Base-by-base conservation (phyloP, 2,113 vertebrate species). In the Tupaia chinensis region DNA sequence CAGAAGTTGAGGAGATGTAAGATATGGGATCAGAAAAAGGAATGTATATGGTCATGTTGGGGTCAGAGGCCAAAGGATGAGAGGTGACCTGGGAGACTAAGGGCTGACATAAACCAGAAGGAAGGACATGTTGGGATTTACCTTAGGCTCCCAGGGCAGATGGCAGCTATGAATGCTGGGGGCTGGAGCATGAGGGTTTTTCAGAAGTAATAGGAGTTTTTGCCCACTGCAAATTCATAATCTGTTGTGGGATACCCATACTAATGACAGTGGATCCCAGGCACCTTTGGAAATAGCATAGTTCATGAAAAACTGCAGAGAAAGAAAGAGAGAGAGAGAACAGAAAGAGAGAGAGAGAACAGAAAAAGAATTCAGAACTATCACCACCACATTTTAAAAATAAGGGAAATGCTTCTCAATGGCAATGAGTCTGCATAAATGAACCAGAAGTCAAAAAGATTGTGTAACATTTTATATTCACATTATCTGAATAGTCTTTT, bases 401-500 rank as follows among this genome's bases (percentile, higher is more conserved):
- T 16, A 70, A 63, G 23, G 65, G 34, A 93, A 9, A 80, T 70
- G 22, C 32, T 81, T 70, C 72, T 61, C 58, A 56, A 56, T 32
- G 53, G 68, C 76, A 80, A 56, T 82, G n/a, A 91, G 44, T 63
- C 73, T 66, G 53, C 60, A 22, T 12, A 89, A 94, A 84, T 29
- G 56, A 61, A 74, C 19, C 53, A 23, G 60, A 76, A 56, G 27
- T 65, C 86, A n/a, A 77, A 87, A 90, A 70, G 7, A 15, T 80
- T 87, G n/a, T 63, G 5, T 60, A 68, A 54, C 89, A 89, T 70
- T 93, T 89, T 83, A 79, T 68, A 66, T 14, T 89, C 61, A 85
- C 29, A 58, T 22, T 86, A 89, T 87, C 79, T 92, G 58, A 90
- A 84, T 84, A 92, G 85, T 9, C 77, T 60, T 89, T 68, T 8